Percentiles rank a stretch among this genome's conserved stretches.
phyloP scores from a whole-genome alignment of 2,797 vertebrate species.

The Pangasius macronema region DNA sequence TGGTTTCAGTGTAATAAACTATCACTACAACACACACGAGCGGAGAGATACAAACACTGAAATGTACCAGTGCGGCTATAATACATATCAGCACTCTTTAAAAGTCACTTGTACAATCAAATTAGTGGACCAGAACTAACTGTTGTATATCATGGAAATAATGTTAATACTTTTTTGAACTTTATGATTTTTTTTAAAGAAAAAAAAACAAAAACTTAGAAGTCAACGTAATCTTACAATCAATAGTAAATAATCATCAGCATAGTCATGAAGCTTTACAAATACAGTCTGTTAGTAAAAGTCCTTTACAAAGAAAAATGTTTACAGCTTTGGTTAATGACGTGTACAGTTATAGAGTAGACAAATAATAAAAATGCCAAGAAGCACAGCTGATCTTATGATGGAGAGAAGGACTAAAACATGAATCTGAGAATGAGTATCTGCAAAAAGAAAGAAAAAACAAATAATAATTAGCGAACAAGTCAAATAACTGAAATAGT shows the following conservation, averaged over 20 bases:
- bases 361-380: slow-evolving; percentile 1
- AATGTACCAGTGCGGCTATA: background rate
- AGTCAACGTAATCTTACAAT: background rate
- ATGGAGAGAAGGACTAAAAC: slow-evolving; percentile 15
- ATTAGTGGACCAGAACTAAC: background rate
- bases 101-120: background rate
- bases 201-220: background rate
- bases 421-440: background rate
- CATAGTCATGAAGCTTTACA: background rate
- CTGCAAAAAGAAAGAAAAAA: slow-evolving; percentile 15
- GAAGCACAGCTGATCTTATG: slow-evolving; percentile 22
- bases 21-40: background rate
- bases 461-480: background rate
- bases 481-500: background rate
- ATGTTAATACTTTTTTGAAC: background rate
- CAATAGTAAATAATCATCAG: background rate
- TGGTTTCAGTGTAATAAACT: background rate
- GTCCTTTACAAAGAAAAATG: background rate
- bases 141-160: background rate
- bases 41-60: background rate
- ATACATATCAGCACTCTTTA: background rate
- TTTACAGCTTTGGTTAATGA: background rate
- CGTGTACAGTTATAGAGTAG: background rate
- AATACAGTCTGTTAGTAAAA: background rate
- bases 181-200: background rate